phyloP scores from a whole-genome alignment of 2,797 vertebrate species.

The Myiotriccus ornatus region DNA sequence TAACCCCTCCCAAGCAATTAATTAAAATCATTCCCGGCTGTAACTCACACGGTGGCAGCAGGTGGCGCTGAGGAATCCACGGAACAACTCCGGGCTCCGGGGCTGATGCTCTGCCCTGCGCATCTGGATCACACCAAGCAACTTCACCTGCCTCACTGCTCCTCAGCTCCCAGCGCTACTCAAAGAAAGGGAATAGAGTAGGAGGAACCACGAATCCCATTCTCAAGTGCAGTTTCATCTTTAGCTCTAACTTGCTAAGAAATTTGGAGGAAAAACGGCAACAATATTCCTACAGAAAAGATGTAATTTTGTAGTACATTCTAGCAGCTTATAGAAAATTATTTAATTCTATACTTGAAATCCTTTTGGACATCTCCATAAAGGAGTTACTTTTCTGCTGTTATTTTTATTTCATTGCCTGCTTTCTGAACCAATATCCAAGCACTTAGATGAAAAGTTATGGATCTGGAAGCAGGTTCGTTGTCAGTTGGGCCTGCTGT shows the following conservation, averaged over 20 bases:
- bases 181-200: too few relatives aligned
- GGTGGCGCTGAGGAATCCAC: neutral
- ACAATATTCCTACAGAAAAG: neutral
- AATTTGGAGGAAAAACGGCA: too few relatives aligned
- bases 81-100: neutral
- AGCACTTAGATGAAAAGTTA: constrained; percentile 3
- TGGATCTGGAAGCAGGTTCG: neutral
- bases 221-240: neutral
- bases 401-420: neutral
- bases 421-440: constrained; percentile 5
- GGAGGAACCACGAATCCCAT: neutral
- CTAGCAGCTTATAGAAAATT: neutral
- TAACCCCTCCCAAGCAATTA: too few relatives aligned
- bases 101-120: neutral
- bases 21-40: accelerated
- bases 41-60: neutral
- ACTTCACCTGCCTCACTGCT: neutral
- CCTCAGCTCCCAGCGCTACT: accelerated
- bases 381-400: neutral
- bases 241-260: neutral
- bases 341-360: neutral
- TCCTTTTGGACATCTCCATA: neutral
- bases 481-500: constrained; percentile 26
- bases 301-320: neutral
- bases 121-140: neutral